Percentiles rank a stretch among this genome's conserved stretches.
Conservation (phyloP, 2,113 vertebrate species). For the Corythornis vintsioides region DNA sequence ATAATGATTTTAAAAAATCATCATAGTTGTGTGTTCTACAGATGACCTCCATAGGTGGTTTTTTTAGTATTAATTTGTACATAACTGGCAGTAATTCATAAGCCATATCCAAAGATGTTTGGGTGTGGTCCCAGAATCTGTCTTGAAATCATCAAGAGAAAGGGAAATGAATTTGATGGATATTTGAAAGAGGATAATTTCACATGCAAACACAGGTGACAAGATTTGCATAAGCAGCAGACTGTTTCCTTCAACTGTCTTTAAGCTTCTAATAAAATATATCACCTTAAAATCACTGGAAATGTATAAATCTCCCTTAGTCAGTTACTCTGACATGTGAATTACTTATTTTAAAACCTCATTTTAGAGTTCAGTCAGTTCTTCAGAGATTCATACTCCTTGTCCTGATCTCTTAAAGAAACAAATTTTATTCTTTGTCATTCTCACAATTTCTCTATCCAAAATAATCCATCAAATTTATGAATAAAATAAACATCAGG, state of each 20-base stretch:
- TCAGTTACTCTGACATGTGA: not conserved
- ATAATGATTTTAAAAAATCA: conserved; percentile 57
- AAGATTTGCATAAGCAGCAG: not conserved
- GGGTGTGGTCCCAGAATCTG: not conserved
- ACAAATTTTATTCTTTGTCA: not conserved
- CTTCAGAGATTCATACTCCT: not conserved
- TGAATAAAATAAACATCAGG: not conserved
- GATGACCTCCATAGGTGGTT: not conserved
- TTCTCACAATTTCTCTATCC: not conserved
- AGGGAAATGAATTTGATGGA: not conserved
- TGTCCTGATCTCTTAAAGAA: not conserved
- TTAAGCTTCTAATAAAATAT: not conserved
- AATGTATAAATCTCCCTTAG: not conserved
- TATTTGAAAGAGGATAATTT: not conserved
- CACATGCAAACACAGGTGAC: not conserved
- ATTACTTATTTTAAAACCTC: not conserved
- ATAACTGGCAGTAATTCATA: not conserved
- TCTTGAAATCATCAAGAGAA: not conserved
- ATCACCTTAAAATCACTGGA: not conserved
- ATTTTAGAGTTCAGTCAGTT: not conserved
- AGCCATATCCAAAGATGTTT: not conserved
- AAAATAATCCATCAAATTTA: not conserved
- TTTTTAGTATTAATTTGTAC: not conserved
- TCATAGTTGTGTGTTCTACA: not conserved
- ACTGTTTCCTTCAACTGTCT: not conserved